Evolutionary conservation across 2,797 vertebrate genomes (phyloP).

Genomic region (Melanotaenia trifasciata): DNA sequence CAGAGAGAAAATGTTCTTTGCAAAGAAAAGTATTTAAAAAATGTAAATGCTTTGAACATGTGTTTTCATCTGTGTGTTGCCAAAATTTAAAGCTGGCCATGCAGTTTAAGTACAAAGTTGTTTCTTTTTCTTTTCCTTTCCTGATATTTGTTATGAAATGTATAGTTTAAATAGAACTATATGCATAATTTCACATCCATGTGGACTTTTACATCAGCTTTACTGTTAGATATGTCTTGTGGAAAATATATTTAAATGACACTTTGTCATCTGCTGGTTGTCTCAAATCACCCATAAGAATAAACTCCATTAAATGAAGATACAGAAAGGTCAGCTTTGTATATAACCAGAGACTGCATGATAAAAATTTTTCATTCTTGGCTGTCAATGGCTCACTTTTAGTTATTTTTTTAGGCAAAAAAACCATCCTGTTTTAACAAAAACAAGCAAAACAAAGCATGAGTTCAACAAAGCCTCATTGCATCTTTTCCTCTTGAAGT

Average conservation of each 20-base stretch:
- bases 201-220: neutral
- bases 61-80: neutral
- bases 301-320: neutral
- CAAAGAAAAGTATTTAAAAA: slow-evolving; percentile 2
- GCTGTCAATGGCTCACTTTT: neutral
- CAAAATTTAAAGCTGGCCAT: neutral
- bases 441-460: neutral
- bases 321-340: slow-evolving; percentile 1
- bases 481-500: neutral
- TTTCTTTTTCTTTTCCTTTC: neutral
- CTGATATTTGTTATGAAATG: neutral
- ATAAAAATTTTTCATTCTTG: neutral
- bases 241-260: neutral
- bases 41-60: slow-evolving; percentile 3
- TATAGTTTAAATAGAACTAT: neutral
- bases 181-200: neutral
- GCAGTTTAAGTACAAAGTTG: neutral
- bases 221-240: neutral
- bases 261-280: neutral
- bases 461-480: neutral
- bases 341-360: neutral
- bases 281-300: neutral
- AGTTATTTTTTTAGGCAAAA: neutral
- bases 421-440: neutral
- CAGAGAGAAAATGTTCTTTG: slow-evolving; percentile 12